Percentiles rank a stretch among this genome's conserved stretches.
Conservation (phyloP, 2,888 invertebrate genomes). For the Brachyopa scutellaris region DNA sequence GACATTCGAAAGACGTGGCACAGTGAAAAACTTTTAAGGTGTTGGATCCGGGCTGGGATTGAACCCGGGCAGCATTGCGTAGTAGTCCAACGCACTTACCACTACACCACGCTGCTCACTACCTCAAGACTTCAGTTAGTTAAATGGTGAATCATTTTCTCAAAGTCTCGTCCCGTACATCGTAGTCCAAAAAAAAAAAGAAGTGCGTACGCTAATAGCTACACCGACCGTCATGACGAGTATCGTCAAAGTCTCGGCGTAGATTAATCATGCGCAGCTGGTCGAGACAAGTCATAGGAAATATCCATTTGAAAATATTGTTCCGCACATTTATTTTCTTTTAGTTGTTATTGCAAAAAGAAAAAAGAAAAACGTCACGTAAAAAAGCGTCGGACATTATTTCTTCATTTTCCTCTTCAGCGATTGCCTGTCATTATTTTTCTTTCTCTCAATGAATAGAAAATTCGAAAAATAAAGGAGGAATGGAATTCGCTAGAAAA, state of each 20-base stretch:
- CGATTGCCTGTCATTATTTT: constrained; percentile 11
- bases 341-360: not conserved
- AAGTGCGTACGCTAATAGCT: too few species aligned
- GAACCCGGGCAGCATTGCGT: too few species aligned
- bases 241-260: not conserved
- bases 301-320: constrained; percentile 3
- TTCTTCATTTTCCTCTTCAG: constrained; percentile 16
- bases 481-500: constrained; percentile 2
- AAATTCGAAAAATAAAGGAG: not conserved
- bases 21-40: too few species aligned
- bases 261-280: constrained; percentile 40
- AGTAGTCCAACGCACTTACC: too few species aligned
- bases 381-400: constrained; percentile 15
- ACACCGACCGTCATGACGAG: too few species aligned
- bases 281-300: constrained; percentile 18
- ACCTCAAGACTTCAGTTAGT: too few species aligned
- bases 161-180: too few species aligned
- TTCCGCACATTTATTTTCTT: not conserved
- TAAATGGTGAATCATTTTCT: too few species aligned
- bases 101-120: too few species aligned
- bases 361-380: constrained; percentile 9
- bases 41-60: too few species aligned
- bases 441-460: constrained; percentile 23
- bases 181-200: too few species aligned
- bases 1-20: too few species aligned